These are phyloP conservation scores for Schizotus pectinicornis DNA, from an alignment of 2,888 invertebrate species.

Conservation along the genomic window DNA sequence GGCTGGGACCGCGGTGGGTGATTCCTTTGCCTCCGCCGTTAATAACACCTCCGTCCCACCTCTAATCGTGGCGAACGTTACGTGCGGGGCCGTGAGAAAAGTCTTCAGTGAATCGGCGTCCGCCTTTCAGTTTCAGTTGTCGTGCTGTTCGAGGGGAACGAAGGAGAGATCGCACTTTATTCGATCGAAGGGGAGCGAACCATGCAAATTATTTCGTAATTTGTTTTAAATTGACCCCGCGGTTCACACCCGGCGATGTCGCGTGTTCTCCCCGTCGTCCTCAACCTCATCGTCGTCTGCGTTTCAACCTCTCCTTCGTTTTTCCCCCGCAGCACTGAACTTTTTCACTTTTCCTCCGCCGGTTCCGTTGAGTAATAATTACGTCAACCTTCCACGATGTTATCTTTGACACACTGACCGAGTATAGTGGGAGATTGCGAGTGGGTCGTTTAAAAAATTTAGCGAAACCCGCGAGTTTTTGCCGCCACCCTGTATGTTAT, in stretches of 20 bases:
- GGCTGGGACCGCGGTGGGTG: too few species aligned
- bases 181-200: constrained; percentile 21
- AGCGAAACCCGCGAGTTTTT: too few species aligned
- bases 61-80: too few species aligned
- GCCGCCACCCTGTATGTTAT: too few species aligned
- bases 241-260: not conserved
- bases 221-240: constrained; percentile 36
- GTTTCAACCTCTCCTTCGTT: not conserved
- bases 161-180: not conserved
- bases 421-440: not conserved
- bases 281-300: constrained; percentile 10
- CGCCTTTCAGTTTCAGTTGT: too few species aligned
- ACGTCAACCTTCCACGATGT: constrained; percentile 10
- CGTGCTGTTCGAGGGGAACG: too few species aligned
- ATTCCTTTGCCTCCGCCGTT: too few species aligned
- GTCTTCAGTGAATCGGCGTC: too few species aligned
- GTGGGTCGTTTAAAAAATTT: too few species aligned
- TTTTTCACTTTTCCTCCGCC: not conserved
- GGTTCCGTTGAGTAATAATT: constrained; percentile 6
- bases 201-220: constrained; percentile 34
- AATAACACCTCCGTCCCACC: too few species aligned
- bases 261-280: constrained; percentile 6
- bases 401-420: constrained; percentile 20
- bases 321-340: constrained; percentile 9
- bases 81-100: too few species aligned